These are phyloP conservation scores for Callinectes sapidus DNA, from an alignment of 2,888 invertebrate species.

Conservation along the genomic window DNA sequence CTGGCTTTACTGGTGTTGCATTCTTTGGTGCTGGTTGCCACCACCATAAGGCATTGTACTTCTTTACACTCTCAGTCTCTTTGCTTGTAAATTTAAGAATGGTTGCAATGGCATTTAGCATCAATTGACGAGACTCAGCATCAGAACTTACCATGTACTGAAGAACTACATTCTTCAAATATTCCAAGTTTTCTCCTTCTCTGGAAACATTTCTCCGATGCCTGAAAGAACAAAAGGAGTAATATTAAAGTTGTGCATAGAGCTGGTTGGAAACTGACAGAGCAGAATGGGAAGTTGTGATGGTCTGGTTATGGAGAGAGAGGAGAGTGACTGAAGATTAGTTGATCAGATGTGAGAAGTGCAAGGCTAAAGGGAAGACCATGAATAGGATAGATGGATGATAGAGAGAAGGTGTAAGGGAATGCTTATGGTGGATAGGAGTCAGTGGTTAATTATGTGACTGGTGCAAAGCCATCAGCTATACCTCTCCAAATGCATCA, in stretches of 20 bases:
- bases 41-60: slow-evolving; percentile 69
- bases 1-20: slow-evolving; percentile 24
- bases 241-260: not conserved
- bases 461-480: too few relatives aligned
- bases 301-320: too few relatives aligned
- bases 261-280: too few relatives aligned
- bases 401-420: not conserved
- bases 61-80: slow-evolving; percentile 79
- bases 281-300: too few relatives aligned
- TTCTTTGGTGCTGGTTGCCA: slow-evolving; percentile 65
- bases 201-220: slow-evolving; percentile 79
- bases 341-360: too few relatives aligned
- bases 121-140: slow-evolving; percentile 81
- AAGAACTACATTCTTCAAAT: slow-evolving; percentile 91
- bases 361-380: too few relatives aligned
- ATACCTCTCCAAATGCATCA: not conserved
- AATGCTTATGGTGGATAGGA: too few relatives aligned
- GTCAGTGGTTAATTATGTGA: too few relatives aligned
- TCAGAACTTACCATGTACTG: slow-evolving; percentile 86
- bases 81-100: slow-evolving; percentile 86
- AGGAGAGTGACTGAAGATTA: too few relatives aligned
- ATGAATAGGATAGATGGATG: not conserved
- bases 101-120: slow-evolving; percentile 92
- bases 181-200: slow-evolving; percentile 91
- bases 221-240: slow-evolving; percentile 73